Evolutionary conservation across 2,888 invertebrate species (phyloP).

Genomic region (Ischnus inquisitorius): DNA sequence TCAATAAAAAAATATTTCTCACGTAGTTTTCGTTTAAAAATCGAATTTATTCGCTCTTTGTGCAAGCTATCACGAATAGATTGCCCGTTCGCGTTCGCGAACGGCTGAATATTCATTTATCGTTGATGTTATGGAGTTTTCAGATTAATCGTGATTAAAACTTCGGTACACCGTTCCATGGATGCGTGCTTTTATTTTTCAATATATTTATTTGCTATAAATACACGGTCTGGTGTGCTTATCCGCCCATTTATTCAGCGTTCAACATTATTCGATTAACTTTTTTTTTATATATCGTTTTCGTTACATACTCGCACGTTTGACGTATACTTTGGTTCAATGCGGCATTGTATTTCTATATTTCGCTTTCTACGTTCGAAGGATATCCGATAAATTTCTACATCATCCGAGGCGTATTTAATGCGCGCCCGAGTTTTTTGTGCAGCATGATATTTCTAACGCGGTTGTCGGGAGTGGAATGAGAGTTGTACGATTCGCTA

Average conservation of each 20-base stretch:
- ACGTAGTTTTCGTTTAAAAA: not conserved
- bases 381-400: slow-evolving; percentile 3
- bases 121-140: not conserved
- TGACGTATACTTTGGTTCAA: not conserved
- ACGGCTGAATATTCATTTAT: not conserved
- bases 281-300: not conserved
- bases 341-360: not conserved
- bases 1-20: not conserved
- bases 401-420: not conserved
- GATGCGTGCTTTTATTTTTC: not conserved
- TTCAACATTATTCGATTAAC: not conserved
- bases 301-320: not conserved
- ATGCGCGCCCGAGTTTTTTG: not conserved
- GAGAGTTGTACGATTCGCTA: slow-evolving; percentile 1
- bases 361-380: not conserved
- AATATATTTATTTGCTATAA: not conserved
- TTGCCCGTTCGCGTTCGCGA: not conserved
- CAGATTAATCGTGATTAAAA: not conserved
- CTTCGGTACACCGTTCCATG: not conserved
- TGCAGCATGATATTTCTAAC: not conserved
- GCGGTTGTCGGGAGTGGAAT: not conserved
- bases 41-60: not conserved
- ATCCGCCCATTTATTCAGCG: not conserved
- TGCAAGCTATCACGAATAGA: not conserved
- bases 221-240: not conserved